Evolutionary conservation across 2,797 vertebrate genomes (phyloP), one percentile per base, ranked within the genome.

Genomic region (Artibeus jamaicensis): DNA sequence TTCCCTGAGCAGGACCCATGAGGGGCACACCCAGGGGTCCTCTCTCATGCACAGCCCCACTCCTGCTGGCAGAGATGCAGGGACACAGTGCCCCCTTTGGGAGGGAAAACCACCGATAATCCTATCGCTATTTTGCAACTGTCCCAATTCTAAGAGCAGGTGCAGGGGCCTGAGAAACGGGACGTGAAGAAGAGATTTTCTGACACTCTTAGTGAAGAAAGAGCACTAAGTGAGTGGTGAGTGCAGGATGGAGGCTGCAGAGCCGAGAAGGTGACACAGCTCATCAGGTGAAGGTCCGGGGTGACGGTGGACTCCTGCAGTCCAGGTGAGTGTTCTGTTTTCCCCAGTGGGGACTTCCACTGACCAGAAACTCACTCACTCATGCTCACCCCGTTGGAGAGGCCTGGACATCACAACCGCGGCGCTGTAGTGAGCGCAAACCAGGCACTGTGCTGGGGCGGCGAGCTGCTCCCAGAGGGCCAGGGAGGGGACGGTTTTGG

Each of bases 401-500:
- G 50, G 57, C 76, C 50, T 7, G 5, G 1, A 0, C 0, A 32
- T n/a, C 71, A 6, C 0, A 26, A 48, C 29, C 0, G 5, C 48
- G 1, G 32, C 59, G 5, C 26, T 11, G 19, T 4, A 21, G 44
- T 2, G 4, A 0, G 2, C 0, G 8, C 9, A 0, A 3, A 39
- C 0, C 9, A 2, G 2, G 16, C 0, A 8, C 22, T 12, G 12
- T 10, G 32, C 19, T 5, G 7, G 15, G 67, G 22, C 46, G 18
- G 16, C 5, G 3, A 1, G 34, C 53, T 1, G 26, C 2, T 12
- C 1, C 1, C n/a, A 16, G 26, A n/a, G 37, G 55, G 48, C 34
- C 26, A 34, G 71, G 83, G 46, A 29, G 44, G 12, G 32, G 21
- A 8, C 6, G n/a, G 1, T 44, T 50, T 12, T 3, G 8, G 77